phyloP scores from a whole-genome alignment of 2,888 invertebrate species.

The Ophion obscuratus region DNA sequence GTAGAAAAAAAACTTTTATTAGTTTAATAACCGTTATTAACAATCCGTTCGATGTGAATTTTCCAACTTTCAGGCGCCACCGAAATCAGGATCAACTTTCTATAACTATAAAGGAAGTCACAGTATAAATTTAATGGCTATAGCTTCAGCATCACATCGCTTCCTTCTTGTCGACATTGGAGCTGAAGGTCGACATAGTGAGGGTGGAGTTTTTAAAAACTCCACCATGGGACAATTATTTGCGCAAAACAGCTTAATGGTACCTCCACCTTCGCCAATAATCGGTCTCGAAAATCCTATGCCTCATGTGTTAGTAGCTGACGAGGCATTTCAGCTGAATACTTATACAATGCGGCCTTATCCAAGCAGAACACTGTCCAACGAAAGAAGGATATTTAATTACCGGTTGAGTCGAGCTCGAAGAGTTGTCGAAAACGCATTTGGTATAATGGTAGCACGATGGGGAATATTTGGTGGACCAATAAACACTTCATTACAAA shows the following conservation, averaged over 20 bases:
- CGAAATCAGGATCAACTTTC: too few relatives aligned
- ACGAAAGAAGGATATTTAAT: constrained; percentile 1
- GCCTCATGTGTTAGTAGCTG: constrained; percentile 5
- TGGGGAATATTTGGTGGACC: neutral
- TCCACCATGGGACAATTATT: neutral
- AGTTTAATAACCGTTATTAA: too few relatives aligned
- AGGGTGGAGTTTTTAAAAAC: neutral
- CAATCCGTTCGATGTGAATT: too few relatives aligned
- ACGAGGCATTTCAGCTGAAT: neutral
- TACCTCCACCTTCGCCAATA: too few relatives aligned
- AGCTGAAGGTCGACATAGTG: neutral
- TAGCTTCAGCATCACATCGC: too few relatives aligned
- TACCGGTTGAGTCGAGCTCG: neutral
- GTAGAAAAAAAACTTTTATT: too few relatives aligned
- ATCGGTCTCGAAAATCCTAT: too few relatives aligned
- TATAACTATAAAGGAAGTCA: too few relatives aligned
- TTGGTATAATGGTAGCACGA: too few relatives aligned
- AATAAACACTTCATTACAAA: neutral
- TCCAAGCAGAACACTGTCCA: neutral
- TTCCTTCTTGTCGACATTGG: too few relatives aligned
- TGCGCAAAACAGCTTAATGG: neutral
- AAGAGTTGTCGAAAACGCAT: neutral
- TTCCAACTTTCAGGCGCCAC: too few relatives aligned
- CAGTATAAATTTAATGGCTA: too few relatives aligned
- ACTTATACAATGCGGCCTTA: neutral